Evolutionary conservation across 2,888 invertebrate species (phyloP), one percentile per base, ranked within the genome.

Genomic region (Microchrysa polita): DNA sequence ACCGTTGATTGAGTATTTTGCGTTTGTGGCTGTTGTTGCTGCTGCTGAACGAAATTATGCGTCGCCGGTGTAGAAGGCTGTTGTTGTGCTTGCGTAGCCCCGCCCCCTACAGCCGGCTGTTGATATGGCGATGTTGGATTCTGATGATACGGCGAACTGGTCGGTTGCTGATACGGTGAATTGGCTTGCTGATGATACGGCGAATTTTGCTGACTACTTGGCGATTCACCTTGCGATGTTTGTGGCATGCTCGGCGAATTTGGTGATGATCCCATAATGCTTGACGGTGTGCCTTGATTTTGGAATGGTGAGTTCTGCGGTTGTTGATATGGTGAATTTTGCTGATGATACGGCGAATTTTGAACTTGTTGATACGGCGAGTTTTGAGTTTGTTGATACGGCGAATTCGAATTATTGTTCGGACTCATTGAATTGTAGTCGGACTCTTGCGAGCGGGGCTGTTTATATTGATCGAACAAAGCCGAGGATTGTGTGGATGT

Each of bases 391-490:
- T 84, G 89, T 80, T 87, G 88, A 79, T 87, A 89, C 0, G 88
- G 86, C 61, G 86, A 86, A 74, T 86, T 88, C 52, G 86, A 85
- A 77, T 86, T 86, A 63, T 86, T 87, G 79, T 86, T 87, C 34
- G 90, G 87, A 63, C 87, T 86, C 79, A 88, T 82, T 9, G 87
- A 84, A 78, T 88, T 89, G 76, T 89, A 89, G 22, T 88, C 85
- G 0, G 85, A 84, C 75, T 85, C 89, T 77, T 88, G 87, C 23
- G 83, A 84, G 63, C 86, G 86, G 1, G 85, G 82, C 60, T 87
- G 84, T 79, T 89, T 89, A 27, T 85, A 84, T 20, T 89, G 88
- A 77, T 92, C 92, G 77, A 90, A 91, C 10, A 81, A 80, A 14
- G 83, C 82, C 40, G 84, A 63, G 9, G 77, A 67, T 16, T 77